Conservation (phyloP, 92 coral and sea anemone species). For the Zoanthus sansibaricus region DNA sequence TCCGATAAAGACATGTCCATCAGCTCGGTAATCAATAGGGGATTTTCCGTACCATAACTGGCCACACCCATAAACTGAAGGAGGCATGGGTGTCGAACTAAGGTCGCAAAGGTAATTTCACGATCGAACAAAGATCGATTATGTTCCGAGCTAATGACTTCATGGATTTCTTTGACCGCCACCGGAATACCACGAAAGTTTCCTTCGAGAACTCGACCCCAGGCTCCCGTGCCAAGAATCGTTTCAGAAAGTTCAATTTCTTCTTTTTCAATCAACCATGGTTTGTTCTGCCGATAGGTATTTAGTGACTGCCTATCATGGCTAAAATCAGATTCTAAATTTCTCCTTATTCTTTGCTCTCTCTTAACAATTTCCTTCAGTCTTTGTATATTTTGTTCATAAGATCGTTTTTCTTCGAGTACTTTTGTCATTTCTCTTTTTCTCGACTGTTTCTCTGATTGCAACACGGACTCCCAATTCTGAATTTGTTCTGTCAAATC, state of each 20-base stretch:
- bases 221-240: constrained; percentile 89
- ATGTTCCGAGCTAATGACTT: constrained; percentile 81
- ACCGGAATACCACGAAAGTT: constrained; percentile 82
- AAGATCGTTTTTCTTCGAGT: constrained; percentile 71
- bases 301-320: constrained; percentile 70
- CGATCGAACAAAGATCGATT: constrained; percentile 75
- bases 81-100: constrained; percentile 83
- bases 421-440: constrained; percentile 58
- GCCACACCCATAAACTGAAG: constrained; percentile 86
- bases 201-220: constrained; percentile 89
- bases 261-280: constrained; percentile 78
- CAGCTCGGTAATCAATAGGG: constrained; percentile 74
- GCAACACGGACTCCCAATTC: constrained; percentile 54
- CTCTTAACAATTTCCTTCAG: constrained; percentile 59
- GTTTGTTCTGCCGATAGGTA: constrained; percentile 74
- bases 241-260: constrained; percentile 74
- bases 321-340: constrained; percentile 69
- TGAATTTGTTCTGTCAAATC: constrained; percentile 58
- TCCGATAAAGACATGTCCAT: constrained; percentile 87
- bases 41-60: constrained; percentile 70
- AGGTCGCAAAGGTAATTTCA: constrained; percentile 83
- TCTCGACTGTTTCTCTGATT: constrained; percentile 57
- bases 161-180: constrained; percentile 89
- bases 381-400: constrained; percentile 67
- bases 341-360: constrained; percentile 66